Percentiles rank a stretch among this genome's conserved stretches.
These are phyloP conservation scores for Conger conger DNA, from an alignment of 2,113 vertebrate genomes.

Conservation along the genomic window DNA sequence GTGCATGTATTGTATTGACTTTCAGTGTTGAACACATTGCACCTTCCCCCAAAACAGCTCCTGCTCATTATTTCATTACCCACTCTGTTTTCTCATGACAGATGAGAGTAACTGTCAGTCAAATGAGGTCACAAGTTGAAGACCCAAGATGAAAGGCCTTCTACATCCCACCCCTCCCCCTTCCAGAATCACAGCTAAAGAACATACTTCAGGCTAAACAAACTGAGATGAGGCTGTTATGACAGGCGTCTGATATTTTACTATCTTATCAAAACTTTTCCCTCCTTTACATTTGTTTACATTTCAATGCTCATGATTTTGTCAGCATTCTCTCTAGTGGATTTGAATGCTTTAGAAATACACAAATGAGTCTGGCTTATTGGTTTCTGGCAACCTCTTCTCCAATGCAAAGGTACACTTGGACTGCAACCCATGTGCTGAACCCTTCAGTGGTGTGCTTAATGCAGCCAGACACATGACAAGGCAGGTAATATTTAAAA, in stretches of 20 bases:
- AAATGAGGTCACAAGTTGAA: conserved; percentile 27
- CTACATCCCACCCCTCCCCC: no score
- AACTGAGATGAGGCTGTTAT: neutral
- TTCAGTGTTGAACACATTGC: neutral
- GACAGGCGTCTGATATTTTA: conserved; percentile 39
- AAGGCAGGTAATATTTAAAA: neutral
- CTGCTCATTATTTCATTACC: conserved; percentile 18
- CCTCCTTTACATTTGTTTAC: conserved; percentile 52
- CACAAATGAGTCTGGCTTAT: conserved; percentile 55
- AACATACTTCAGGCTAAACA: neutral
- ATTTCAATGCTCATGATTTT: conserved; percentile 59
- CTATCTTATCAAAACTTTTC: conserved; percentile 54
- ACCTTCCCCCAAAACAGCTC: neutral
- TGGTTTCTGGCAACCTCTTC: conserved; percentile 9
- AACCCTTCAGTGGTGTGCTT: neutral
- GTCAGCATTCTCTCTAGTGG: conserved; percentile 41
- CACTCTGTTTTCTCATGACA: conserved; percentile 28
- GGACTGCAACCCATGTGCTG: neutral
- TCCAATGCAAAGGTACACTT: neutral
- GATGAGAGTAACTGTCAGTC: conserved; percentile 42
- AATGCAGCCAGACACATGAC: neutral
- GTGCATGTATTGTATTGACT: neutral
- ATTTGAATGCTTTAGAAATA: conserved; percentile 66
- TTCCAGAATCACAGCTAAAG: neutral
- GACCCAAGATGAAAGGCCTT: neutral